These are phyloP conservation scores for Hemiscyllium ocellatum DNA, from an alignment of 2,113 vertebrate species.

Conservation along the genomic window DNA sequence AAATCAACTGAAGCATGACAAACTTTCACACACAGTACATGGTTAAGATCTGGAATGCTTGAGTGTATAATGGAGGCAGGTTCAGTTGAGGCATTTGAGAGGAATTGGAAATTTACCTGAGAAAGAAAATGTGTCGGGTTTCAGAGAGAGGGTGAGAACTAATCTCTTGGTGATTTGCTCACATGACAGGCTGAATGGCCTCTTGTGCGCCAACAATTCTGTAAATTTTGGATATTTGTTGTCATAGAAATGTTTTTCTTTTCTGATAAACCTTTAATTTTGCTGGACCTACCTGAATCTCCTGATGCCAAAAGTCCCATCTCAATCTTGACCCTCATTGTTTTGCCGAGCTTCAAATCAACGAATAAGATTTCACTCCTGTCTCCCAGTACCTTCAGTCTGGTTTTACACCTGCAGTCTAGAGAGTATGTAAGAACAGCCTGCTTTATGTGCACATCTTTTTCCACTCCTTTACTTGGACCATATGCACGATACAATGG, in stretches of 20 bases:
- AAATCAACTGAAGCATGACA: neutral
- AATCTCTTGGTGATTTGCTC: neutral
- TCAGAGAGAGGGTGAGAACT: too few relatives aligned
- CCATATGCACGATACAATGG: neutral
- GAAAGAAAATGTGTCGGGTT: neutral
- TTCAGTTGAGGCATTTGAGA: neutral
- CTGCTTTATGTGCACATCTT: neutral
- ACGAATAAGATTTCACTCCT: neutral
- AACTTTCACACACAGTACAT: neutral
- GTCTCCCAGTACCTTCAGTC: neutral
- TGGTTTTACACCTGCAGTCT: constrained; percentile 4
- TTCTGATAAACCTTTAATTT: neutral
- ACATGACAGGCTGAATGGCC: neutral
- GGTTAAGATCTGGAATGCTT: neutral
- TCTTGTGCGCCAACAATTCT: neutral
- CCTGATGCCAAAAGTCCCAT: neutral
- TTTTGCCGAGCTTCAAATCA: neutral
- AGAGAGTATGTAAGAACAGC: neutral
- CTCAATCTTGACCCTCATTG: neutral
- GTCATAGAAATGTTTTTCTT: neutral
- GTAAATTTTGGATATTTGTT: neutral
- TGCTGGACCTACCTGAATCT: neutral
- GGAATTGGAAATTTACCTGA: neutral
- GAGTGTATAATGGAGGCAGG: neutral
- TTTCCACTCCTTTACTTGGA: neutral